Evolutionary conservation across 2,888 invertebrate species (phyloP).

Genomic region (Neoascia interrupta): DNA sequence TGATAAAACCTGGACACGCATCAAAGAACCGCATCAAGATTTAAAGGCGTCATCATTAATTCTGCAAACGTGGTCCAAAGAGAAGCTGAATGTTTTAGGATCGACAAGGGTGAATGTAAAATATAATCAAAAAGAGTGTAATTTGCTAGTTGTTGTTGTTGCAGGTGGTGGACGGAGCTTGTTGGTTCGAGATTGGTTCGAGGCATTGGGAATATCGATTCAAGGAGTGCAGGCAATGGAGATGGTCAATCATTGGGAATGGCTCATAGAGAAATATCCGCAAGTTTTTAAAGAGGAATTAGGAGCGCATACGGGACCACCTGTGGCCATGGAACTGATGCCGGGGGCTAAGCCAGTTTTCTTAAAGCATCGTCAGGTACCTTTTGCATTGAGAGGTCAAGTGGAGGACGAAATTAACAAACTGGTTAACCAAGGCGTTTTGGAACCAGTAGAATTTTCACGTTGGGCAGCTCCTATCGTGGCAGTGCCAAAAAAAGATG

Average conservation of each 20-base stretch:
- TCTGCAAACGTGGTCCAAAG: slow-evolving; percentile 26
- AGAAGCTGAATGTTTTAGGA: slow-evolving; percentile 24
- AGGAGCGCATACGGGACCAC: background rate
- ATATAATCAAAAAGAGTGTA: slow-evolving; percentile 9
- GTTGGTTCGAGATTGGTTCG: slow-evolving; percentile 35
- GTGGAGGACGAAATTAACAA: slow-evolving; percentile 19
- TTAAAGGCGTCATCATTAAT: background rate
- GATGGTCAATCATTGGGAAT: too few relatives aligned
- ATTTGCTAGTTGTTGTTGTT: slow-evolving; percentile 25
- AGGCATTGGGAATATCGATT: background rate
- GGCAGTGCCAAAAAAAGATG: slow-evolving; percentile 12
- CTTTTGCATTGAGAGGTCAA: slow-evolving; percentile 14
- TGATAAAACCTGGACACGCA: slow-evolving; percentile 5
- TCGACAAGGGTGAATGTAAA: slow-evolving; percentile 11
- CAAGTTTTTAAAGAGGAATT: background rate
- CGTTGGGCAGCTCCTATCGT: slow-evolving; percentile 9
- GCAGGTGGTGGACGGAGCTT: slow-evolving; percentile 32
- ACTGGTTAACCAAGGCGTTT: slow-evolving; percentile 7
- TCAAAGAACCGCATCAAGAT: background rate
- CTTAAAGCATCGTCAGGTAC: slow-evolving; percentile 12
- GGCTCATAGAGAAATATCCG: background rate
- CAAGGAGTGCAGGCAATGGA: background rate
- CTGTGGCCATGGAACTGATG: background rate
- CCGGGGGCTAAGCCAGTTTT: background rate
- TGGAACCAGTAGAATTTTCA: slow-evolving; percentile 13